phyloP scores from a whole-genome alignment of 2,113 vertebrate species.

The Paracanthobrama guichenoti region DNA sequence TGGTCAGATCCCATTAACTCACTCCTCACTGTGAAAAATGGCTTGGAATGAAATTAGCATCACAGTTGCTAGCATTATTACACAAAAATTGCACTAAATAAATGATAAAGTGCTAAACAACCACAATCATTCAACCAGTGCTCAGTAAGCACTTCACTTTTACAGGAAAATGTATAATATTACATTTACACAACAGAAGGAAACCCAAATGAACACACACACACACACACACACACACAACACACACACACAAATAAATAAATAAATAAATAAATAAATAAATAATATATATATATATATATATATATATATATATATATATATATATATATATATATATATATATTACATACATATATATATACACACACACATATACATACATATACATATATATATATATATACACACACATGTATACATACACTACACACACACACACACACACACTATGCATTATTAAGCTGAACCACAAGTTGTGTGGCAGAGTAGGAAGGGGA shows the following conservation, averaged over 20 bases:
- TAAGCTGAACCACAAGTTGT: background rate
- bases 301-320: too few relatives aligned
- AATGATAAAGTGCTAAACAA: background rate
- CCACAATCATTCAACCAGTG: background rate
- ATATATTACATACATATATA: too few relatives aligned
- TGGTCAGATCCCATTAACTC: slow-evolving; percentile 32
- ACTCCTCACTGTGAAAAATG: background rate
- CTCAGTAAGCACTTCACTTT: background rate
- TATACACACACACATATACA: too few relatives aligned
- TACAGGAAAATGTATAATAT: background rate
- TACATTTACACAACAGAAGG: background rate
- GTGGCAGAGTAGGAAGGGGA: background rate
- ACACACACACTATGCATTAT: too few relatives aligned
- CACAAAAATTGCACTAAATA: background rate
- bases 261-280: too few relatives aligned
- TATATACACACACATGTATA: too few relatives aligned
- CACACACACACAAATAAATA: too few relatives aligned
- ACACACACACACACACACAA: background rate
- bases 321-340: too few relatives aligned
- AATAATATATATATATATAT: too few relatives aligned
- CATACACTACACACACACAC: too few relatives aligned
- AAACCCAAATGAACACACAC: background rate
- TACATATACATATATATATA: too few relatives aligned
- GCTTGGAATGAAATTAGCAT: slow-evolving; percentile 6
- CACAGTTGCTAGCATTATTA: background rate